Base-by-base conservation (phyloP, 2,888 invertebrate genomes). In the Rhorus exstirpatorius region DNA sequence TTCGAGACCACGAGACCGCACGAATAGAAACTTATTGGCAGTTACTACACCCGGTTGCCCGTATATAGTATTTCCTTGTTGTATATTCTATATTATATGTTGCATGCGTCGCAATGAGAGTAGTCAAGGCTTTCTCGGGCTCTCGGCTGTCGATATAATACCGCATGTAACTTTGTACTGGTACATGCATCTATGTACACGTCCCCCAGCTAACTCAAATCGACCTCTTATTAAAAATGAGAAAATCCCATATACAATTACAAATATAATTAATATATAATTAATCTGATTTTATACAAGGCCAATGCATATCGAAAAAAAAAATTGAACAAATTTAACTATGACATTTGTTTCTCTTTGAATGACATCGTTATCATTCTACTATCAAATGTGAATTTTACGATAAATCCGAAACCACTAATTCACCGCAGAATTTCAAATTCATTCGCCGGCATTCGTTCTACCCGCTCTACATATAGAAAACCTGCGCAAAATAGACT, bases 11-110 rank as follows among this genome's bases (percentile, higher is more conserved):
- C 53, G 53, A 65, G 61, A 76, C 65, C 76, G 21, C 68, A 72
- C 68, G 72, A 24, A 60, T 21, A 26, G 55, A 77, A 81, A 81
- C 68, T 72, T 77, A 81, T 81, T 77, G 81, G 72, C 81, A 77
- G 61, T 81, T 74, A 65, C 44, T 77, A 72, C 77, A 68, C 63
- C 55, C 44, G 12, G 78, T 24, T 63, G 61, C 17, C 44, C 26
- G 7, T 41, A 12, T 31, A 26, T 19, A 14, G 12, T 17, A 8
- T 1, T 10, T 24, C 26, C 0, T 38, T 12, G 14, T 8, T 24
- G 49, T 61, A 26, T 24, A 53, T 12, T 21, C 21, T 46, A 24
- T 51, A 51, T 24, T 14, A 72, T 19, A 21, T 44, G 58, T 31
- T 21, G 49, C 26, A 60, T 35, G 71, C 71, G 35, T 46, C 49